Base-by-base conservation (phyloP, 1,140 invertebrate species). In the Aphidius ervi region DNA sequence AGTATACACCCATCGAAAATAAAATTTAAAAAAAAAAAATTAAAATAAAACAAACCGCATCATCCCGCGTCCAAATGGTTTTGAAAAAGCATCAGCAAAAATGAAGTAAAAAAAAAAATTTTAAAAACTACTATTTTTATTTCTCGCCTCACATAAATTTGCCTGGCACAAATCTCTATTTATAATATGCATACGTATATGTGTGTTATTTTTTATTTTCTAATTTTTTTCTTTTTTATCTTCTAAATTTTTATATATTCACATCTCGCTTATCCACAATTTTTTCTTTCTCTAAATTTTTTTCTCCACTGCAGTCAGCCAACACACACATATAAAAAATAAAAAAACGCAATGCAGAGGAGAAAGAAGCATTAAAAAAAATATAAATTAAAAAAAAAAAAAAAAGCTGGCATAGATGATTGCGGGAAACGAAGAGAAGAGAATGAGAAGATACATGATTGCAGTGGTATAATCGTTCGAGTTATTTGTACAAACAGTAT, bases 261-360 rank as follows among this genome's bases (percentile, higher is more conserved):
- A 10, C 45, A 46, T 23, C 37, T 6, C 16, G 20, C 47, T 9
- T 48, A 16, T 16, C 16, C 16, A 48, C 47, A 37, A 7, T 9
- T 16, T 16, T 55, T 55, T 48, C 39, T 40, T 43, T 42, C 4
- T 20, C n/a, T 31, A 20, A 23, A 10, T 10, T 56, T 69, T 68
- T 69, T 65, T 63, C 69, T 55, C 65, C 64, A 67, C 69, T 65
- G 57, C 66, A 58, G 59, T 54, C 40, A 40, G 31, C 20, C 59
- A 63, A 61, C 64, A 67, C 66, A 64, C 46, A 40, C 59, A 20
- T 65, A 58, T 68, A 61, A 58, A 58, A 56, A 63, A 68, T 68
- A 68, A 68, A 68, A 68, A 68, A 65, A 63, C 48, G 61, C 59
- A 61, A 16, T 58, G 42, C 65, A 43, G 16, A 42, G 55, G 42